Base-by-base conservation (phyloP, 2,797 vertebrate genomes). In the Pteropus rufus region DNA sequence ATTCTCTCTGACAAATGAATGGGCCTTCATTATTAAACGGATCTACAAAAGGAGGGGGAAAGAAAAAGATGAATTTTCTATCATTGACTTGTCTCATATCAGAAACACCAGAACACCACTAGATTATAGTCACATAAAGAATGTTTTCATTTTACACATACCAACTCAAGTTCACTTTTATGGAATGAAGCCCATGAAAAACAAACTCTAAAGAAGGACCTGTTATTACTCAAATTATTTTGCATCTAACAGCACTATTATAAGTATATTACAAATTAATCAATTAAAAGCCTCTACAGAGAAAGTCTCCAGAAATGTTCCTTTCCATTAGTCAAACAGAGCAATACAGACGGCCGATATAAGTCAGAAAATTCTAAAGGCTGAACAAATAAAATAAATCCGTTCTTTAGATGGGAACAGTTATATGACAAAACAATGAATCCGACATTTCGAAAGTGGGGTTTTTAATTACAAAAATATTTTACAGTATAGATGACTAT, bases 1-100 rank as follows among this genome's bases (percentile, higher is more conserved):
- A 3, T 99, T 99, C 97, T 99, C 99, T 93, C 99, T 98, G 93
- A 99, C 95, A 95, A 99, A 99, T 0, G 99, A 99, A 96, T 99
- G 98, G 16, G 98, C 98, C 98, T 99, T 99, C 99, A 99, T 99
- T 95, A 99, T 97, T 10, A 99, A 98, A 60, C 99, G 99, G 81
- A 99, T 99, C 99, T 99, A 98, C 10, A 98, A 96, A 70, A 75
- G 91, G 8, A 84, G 46, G 75, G 29, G 16, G 16, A 36, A 56
- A 56, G 31, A 83, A 65, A 39, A 94, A 87, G n/a, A 36, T 83
- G 4, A 91, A 54, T 91, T 81, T 88, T 75, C 34, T 36, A 23
- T 36, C 14, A 75, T 19, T 76, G 54, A 39, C 26, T 79, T 91
- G 1, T 85, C 34, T 90, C 56, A 58, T 56, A 60, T 23, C 87